Conservation (phyloP, 2,888 invertebrate species). For the Lampropteryx suffumata region DNA sequence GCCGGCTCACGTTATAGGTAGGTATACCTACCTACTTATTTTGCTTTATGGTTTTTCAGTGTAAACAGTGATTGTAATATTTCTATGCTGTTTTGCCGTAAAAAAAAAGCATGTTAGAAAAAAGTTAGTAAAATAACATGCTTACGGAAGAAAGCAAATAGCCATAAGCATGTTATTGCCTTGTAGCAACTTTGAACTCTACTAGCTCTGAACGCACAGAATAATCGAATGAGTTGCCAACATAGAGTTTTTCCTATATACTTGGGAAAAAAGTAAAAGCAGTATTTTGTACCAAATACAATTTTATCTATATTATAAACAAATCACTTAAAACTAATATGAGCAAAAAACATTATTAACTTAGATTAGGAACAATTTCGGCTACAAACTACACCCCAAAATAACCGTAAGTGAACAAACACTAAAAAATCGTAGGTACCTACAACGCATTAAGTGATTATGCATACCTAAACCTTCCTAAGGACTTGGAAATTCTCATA, state of each 20-base stretch:
- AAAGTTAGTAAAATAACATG: too few species aligned
- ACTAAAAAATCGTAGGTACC: constrained; percentile 9
- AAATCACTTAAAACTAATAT: constrained; percentile 47
- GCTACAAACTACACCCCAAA: constrained; percentile 49
- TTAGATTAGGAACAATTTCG: constrained; percentile 67
- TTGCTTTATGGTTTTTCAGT: too few species aligned
- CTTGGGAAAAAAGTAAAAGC: constrained; percentile 8
- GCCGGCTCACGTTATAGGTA: too few species aligned
- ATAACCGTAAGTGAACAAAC: constrained; percentile 26
- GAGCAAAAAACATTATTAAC: constrained; percentile 54
- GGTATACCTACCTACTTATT: too few species aligned
- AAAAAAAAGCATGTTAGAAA: too few species aligned
- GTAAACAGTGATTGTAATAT: too few species aligned
- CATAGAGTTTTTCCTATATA: background rate
- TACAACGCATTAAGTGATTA: constrained; percentile 3
- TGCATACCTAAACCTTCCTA: background rate
- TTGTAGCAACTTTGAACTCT: too few species aligned
- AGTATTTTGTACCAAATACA: background rate
- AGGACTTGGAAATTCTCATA: background rate
- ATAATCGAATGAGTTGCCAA: background rate
- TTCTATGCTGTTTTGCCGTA: too few species aligned
- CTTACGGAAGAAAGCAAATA: too few species aligned
- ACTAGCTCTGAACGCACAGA: too few species aligned
- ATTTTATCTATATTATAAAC: constrained; percentile 17
- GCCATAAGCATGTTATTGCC: too few species aligned